These are phyloP conservation scores for Pachypsylla venusta DNA, from an alignment of 1,140 invertebrate genomes.

Conservation along the genomic window DNA sequence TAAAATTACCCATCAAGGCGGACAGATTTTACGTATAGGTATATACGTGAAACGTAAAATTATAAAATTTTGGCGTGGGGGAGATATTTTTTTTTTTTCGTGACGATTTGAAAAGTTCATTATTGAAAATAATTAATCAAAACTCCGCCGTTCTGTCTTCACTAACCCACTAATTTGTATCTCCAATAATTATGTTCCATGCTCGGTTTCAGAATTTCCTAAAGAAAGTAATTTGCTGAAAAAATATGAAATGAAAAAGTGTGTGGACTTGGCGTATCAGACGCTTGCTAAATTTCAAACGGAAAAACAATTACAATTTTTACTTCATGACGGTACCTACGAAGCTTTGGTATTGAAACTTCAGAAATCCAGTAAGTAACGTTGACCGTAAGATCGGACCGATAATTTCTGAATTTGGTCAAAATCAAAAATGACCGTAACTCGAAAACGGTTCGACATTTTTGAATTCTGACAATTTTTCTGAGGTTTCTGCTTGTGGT, in stretches of 20 bases:
- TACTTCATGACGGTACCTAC: neutral
- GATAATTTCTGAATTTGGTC: neutral
- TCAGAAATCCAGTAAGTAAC: neutral
- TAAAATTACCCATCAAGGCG: no score
- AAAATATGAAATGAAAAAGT: neutral
- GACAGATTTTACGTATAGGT: no score
- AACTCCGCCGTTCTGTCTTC: no score
- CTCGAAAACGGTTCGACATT: neutral
- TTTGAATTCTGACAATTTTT: neutral
- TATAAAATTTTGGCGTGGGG: no score
- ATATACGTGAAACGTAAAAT: no score
- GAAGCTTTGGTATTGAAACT: neutral
- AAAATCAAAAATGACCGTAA: neutral
- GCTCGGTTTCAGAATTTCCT: neutral
- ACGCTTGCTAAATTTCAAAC: neutral
- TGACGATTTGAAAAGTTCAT: no score
- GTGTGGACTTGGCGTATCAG: constrained; percentile 1
- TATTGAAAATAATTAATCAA: no score
- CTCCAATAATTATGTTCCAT: no score
- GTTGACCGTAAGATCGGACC: neutral
- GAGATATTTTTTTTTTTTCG: no score
- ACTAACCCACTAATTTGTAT: no score
- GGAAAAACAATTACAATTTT: neutral
- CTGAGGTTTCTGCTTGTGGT: no score
- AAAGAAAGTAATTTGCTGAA: neutral